Conservation (phyloP, 1,140 invertebrate species). For the Heliconius melpomene region DNA sequence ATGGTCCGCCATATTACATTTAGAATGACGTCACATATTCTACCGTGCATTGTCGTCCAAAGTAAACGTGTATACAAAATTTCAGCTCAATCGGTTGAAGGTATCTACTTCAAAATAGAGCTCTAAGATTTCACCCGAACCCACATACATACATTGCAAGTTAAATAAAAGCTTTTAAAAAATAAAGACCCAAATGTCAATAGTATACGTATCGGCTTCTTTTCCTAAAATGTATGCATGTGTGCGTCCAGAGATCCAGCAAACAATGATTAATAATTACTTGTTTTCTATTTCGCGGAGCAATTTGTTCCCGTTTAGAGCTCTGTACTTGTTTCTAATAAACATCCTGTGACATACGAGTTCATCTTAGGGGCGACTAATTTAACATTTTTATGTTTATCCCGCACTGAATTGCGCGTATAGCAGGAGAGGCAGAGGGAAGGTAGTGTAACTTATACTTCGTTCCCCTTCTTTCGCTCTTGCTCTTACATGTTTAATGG, state of each 20-base stretch:
- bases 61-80: too few relatives aligned
- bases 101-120: too few relatives aligned
- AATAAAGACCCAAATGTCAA: neutral
- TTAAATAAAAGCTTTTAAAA: too few relatives aligned
- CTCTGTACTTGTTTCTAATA: neutral
- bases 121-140: too few relatives aligned
- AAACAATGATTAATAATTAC: neutral
- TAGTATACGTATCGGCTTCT: neutral
- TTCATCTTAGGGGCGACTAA: too few relatives aligned
- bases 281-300: slow-evolving; percentile 1
- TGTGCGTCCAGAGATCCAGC: neutral
- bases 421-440: neutral
- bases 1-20: too few relatives aligned
- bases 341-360: neutral
- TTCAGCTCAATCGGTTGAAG: too few relatives aligned
- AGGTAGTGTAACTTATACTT: neutral
- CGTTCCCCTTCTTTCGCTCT: neutral
- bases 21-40: too few relatives aligned
- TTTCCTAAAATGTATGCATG: neutral
- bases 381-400: too few relatives aligned
- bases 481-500: neutral
- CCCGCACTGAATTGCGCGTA: neutral
- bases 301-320: neutral
- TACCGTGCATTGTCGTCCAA: too few relatives aligned
- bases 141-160: too few relatives aligned